These are phyloP conservation scores for Phoebastria nigripes DNA, from an alignment of 2,797 vertebrate genomes.

Conservation along the genomic window DNA sequence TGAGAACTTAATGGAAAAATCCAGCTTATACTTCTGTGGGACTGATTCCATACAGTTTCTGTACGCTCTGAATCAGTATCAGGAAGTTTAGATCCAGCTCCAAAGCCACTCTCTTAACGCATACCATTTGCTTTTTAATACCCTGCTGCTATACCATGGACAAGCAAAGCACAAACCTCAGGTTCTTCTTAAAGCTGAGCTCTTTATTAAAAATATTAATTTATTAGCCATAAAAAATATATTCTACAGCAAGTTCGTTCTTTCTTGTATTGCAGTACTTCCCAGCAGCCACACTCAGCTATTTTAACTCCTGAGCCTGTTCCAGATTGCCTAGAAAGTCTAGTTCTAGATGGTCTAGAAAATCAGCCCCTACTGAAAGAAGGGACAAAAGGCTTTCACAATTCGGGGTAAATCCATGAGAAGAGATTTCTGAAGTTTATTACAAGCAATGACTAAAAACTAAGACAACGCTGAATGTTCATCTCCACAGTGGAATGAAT, in stretches of 20 bases:
- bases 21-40: neutral
- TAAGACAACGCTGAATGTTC: neutral
- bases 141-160: neutral
- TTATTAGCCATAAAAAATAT: neutral
- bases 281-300: neutral
- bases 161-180: neutral
- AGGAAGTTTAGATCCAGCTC: neutral
- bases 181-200: neutral
- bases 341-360: neutral
- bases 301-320: neutral
- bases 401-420: neutral
- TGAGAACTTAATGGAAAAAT: neutral
- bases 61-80: neutral
- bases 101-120: neutral
- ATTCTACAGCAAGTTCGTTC: neutral
- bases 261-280: neutral
- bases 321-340: neutral
- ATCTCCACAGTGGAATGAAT: neutral
- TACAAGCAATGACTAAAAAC: neutral
- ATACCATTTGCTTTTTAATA: neutral
- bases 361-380: neutral
- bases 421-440: neutral
- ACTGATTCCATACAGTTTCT: neutral
- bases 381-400: neutral
- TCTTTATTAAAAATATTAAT: neutral